Evolutionary conservation across 2,797 vertebrate species (phyloP), one percentile per base, ranked within the genome.

Genomic region (Esox masquinongy): DNA sequence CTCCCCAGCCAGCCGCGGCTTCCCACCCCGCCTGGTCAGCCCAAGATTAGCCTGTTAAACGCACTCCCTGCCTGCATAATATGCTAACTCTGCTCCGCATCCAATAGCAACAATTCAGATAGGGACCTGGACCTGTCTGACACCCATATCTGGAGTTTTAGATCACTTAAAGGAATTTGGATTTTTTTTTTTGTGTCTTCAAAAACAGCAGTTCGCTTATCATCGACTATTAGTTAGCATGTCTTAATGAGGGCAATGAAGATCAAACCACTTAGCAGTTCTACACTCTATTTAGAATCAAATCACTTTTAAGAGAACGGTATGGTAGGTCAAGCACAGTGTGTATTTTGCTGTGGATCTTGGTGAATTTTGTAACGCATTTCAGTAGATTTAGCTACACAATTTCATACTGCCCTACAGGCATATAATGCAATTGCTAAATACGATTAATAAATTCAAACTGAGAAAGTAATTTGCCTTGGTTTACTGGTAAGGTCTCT

Each of bases 1-100:
- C 76, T 79, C 77, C 80, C 26, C 39, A 24, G 61, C 17, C 26
- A 36, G 70, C 34, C 43, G 29, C 29, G 56, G 15, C 26, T n/a
- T 31, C 26, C 67, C 50, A 50, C 72, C 47, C 69, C 43, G 61
- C 68, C 43, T 73, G 59, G 70, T 71, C 80, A 34, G 39, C 7
- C 70, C 34, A 68, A 68, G 67, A 68, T 47, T 74, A 81, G 66
- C 39, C 74, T 69, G 26, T 72, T 79, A 79, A 72, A 79, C 76
- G 56, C 71, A 72, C 53, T 72, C 34, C 70, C 51, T 26, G 51
- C 51, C 51, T 36, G 50, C 71, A 72, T 39, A 43, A 73, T 9
- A 73, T 16, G 29, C 71, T 14, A n/a, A 19, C 64, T 31, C 14
- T 12, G 71, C 31, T 22, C 53, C 36, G 11, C 68, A 22, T 47